These are phyloP conservation scores for Cryptomyrus ogoouensis DNA, from an alignment of 2,113 vertebrate species.

Conservation along the genomic window DNA sequence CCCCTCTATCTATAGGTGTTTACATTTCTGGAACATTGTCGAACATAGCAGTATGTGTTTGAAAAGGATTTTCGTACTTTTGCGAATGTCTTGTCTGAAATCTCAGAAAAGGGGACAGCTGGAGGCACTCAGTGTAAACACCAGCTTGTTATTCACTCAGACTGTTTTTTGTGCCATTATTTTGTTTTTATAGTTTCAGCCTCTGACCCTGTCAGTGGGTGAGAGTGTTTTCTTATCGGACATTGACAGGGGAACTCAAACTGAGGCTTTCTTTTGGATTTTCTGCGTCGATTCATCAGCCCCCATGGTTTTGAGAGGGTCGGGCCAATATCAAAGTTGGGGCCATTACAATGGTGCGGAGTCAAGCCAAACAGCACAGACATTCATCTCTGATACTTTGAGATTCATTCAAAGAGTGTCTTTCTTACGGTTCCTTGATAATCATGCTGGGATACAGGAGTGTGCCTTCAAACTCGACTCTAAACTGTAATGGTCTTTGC, in stretches of 20 bases:
- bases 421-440: conserved; percentile 32
- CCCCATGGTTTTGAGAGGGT: conserved; percentile 49
- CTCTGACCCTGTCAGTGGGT: neutral
- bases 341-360: conserved; percentile 9
- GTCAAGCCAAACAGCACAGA: conserved; percentile 32
- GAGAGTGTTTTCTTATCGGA: neutral
- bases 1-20: neutral
- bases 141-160: conserved; percentile 4
- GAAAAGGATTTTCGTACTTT: conserved; percentile 5
- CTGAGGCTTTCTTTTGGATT: conserved; percentile 41
- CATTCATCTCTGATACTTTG: conserved; percentile 38
- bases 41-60: neutral
- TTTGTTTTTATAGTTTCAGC: neutral
- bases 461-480: neutral
- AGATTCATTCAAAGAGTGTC: conserved; percentile 39
- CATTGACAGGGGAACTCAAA: neutral
- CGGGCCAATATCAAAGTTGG: conserved; percentile 43
- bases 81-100: conserved; percentile 8
- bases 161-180: conserved; percentile 1
- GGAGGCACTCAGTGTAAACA: neutral
- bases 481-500: neutral
- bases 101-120: neutral
- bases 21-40: neutral
- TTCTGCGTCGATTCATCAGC: conserved; percentile 49
- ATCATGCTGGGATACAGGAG: neutral